phyloP scores from a whole-genome alignment of 2,113 vertebrate species.

The Xiphorhynchus elegans region DNA sequence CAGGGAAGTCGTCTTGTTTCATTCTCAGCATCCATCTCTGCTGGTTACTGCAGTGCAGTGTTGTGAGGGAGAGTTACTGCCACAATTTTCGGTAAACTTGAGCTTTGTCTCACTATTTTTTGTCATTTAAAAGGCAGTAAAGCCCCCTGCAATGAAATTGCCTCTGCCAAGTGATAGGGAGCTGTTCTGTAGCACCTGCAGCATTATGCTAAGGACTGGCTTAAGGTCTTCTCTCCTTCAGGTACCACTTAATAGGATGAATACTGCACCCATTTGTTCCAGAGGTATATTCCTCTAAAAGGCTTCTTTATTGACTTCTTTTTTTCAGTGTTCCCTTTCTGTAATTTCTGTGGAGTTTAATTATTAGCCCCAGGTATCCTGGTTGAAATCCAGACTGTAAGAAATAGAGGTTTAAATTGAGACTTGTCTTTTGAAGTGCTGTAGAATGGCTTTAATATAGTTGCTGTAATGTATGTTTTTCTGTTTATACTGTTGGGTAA shows the following conservation, averaged over 20 bases:
- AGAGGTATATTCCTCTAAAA: conserved; percentile 15
- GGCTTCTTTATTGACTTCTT: conserved; percentile 29
- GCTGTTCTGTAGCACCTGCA: neutral
- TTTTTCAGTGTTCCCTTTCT: neutral
- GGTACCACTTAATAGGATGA: conserved; percentile 13
- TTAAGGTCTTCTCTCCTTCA: conserved; percentile 9
- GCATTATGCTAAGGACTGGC: neutral
- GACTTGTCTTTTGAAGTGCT: conserved; percentile 12
- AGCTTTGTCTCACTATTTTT: neutral
- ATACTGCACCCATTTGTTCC: neutral
- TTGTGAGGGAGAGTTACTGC: conserved; percentile 26
- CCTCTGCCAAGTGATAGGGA: neutral
- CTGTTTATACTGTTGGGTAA: conserved; percentile 38
- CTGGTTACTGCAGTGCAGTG: neutral
- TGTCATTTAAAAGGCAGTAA: conserved; percentile 21
- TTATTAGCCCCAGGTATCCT: conserved; percentile 48
- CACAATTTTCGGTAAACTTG: conserved; percentile 20
- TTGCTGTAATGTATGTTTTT: conserved; percentile 15
- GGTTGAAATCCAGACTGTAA: conserved; percentile 25
- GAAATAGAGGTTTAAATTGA: conserved; percentile 49
- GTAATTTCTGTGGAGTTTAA: conserved; percentile 48
- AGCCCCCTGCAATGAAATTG: neutral
- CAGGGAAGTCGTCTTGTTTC: neutral
- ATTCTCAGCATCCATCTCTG: neutral
- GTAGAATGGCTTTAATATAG: conserved; percentile 4